Evolutionary conservation across 2,113 vertebrate species (phyloP).

Genomic region (human): GRCh38 chr7:26586001-26586500

Average conservation of each 20-base stretch:
- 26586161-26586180: not conserved
- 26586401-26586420: not conserved
- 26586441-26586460: not conserved
- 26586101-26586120: not conserved
- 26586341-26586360: not conserved
- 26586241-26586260: not conserved
- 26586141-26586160: not conserved
- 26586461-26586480: not conserved
- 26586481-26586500: not conserved
- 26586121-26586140: not conserved
- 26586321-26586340: constrained; percentile 9
- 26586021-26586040: not conserved
- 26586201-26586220: not conserved
- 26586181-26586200: not conserved
- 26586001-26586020: not conserved
- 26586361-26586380: not conserved
- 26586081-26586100: not conserved
- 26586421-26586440: not conserved
- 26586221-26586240: not conserved
- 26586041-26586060: constrained; percentile 12
- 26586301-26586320: not conserved
- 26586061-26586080: not conserved
- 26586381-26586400: not conserved
- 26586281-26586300: not conserved
- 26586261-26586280: not conserved